Evolutionary conservation across 2,113 vertebrate genomes (phyloP).

Genomic region (Ophiodon elongatus): DNA sequence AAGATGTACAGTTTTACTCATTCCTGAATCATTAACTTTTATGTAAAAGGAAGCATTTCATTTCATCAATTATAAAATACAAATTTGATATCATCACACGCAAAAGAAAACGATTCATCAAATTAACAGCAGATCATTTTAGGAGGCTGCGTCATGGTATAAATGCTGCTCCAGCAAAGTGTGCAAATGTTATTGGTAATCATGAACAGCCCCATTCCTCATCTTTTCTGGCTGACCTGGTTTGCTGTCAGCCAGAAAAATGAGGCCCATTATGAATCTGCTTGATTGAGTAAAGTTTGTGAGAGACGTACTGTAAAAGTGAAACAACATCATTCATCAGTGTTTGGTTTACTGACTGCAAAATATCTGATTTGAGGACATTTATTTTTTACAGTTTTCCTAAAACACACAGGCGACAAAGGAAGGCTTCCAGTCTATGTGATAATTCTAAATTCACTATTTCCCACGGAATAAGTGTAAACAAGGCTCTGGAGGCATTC

Average conservation of each 20-base stretch:
- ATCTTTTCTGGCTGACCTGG: conserved; percentile 77
- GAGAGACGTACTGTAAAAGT: conserved; percentile 11
- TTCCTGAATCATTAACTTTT: not conserved
- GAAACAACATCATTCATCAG: not conserved
- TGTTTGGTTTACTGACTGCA: not conserved
- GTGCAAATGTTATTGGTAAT: conserved; percentile 12
- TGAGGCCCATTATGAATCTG: conserved; percentile 59
- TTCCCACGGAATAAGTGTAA: conserved; percentile 56
- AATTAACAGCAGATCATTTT: not conserved
- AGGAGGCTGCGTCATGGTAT: not conserved
- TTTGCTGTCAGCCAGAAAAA: conserved; percentile 59
- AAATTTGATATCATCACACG: not conserved
- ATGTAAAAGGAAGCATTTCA: not conserved
- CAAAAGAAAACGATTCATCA: not conserved
- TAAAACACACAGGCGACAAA: not conserved
- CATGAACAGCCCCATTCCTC: conserved; percentile 43
- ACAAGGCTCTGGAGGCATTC: conserved; percentile 1
- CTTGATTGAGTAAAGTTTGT: conserved; percentile 55
- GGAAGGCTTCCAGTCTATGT: not conserved
- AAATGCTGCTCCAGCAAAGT: not conserved
- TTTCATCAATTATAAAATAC: not conserved
- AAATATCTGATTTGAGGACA: not conserved
- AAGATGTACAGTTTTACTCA: not conserved
- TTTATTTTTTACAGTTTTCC: conserved; percentile 1
- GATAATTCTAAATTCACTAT: not conserved